Percentiles rank a stretch among this genome's conserved stretches.
phyloP scores from a whole-genome alignment of 2,113 vertebrate genomes.

The Notothenia rossii region DNA sequence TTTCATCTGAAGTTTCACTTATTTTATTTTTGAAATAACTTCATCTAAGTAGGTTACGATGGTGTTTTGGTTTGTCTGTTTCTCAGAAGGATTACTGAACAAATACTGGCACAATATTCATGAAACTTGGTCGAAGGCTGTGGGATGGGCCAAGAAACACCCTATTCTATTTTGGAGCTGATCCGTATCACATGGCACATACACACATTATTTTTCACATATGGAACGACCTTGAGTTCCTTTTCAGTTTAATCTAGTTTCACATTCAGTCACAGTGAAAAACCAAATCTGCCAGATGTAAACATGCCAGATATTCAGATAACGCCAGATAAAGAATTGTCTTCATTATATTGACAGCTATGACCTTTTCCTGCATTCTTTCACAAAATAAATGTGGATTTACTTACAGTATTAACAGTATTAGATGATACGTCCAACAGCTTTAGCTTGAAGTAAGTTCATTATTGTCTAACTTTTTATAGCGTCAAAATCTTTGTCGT shows the following conservation, averaged over 20 bases:
- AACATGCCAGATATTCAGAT: neutral
- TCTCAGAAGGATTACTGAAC: no score
- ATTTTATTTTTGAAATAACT: neutral
- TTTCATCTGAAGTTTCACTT: neutral
- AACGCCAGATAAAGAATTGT: neutral
- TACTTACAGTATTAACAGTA: neutral
- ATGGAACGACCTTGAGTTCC: no score
- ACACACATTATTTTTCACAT: no score
- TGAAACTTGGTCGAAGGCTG: no score
- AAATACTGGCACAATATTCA: no score
- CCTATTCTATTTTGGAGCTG: no score
- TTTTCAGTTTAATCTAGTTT: neutral
- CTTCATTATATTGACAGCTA: neutral
- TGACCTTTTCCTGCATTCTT: neutral
- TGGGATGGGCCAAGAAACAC: no score
- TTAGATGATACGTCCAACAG: neutral
- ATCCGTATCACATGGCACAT: no score
- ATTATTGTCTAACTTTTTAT: neutral
- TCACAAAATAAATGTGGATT: neutral
- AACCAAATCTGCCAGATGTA: neutral
- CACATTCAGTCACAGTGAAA: neutral
- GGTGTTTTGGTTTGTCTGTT: no score
- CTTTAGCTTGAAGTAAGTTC: neutral
- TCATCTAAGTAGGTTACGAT: no score
- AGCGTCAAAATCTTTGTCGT: neutral